Percentiles rank a stretch among this genome's conserved stretches.
These are phyloP conservation scores for Todus mexicanus DNA, from an alignment of 2,797 vertebrate genomes.

Conservation along the genomic window DNA sequence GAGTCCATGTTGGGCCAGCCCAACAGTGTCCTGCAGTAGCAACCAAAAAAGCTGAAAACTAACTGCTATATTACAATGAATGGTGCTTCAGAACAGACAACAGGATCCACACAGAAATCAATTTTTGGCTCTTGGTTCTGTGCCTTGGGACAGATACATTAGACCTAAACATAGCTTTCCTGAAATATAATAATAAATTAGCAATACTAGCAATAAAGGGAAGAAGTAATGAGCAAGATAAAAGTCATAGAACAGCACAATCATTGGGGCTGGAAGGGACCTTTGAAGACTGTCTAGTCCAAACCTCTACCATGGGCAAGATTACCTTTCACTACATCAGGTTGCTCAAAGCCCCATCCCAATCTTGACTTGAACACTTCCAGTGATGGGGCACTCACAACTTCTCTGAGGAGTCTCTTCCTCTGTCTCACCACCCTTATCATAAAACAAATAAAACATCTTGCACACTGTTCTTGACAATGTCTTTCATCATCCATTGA, in stretches of 20 bases:
- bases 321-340: neutral
- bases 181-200: neutral
- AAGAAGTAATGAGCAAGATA: neutral
- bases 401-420: neutral
- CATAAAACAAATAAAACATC: neutral
- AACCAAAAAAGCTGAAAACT: neutral
- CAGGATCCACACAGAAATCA: neutral
- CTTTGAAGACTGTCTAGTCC: neutral
- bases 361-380: neutral
- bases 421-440: neutral
- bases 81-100: neutral
- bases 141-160: neutral
- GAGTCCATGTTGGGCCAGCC: neutral
- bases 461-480: neutral
- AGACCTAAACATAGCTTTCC: neutral
- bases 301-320: neutral
- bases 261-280: neutral
- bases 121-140: neutral
- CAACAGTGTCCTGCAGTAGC: rapidly evolving
- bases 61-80: neutral
- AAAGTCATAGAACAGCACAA: neutral
- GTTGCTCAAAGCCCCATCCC: neutral
- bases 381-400: rapidly evolving
- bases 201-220: neutral
- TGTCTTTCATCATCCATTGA: neutral